These are phyloP conservation scores for Crypturellus tataupa DNA, from an alignment of 2,797 vertebrate genomes.

Conservation along the genomic window DNA sequence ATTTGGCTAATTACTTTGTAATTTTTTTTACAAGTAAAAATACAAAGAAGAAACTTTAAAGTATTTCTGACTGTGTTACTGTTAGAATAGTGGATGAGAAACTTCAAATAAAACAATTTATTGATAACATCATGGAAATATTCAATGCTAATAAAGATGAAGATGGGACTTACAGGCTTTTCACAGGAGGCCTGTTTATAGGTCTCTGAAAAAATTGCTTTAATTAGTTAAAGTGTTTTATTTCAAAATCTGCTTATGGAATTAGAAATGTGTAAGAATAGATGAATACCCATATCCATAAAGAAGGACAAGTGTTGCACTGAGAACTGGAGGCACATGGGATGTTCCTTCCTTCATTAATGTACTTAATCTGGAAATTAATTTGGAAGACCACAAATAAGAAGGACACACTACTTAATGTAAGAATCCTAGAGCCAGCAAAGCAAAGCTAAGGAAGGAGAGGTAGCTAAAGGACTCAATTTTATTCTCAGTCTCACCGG, in stretches of 20 bases:
- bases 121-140: conserved; percentile 1
- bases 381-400: not conserved
- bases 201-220: not conserved
- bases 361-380: not conserved
- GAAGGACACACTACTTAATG: not conserved
- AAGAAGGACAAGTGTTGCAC: not conserved
- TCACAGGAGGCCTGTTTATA: not conserved
- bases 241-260: conserved; percentile 11
- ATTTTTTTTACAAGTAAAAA: not conserved
- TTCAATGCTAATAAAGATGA: not conserved
- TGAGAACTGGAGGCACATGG: not conserved
- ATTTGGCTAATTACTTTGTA: conserved; percentile 37
- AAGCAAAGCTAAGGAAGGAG: not conserved
- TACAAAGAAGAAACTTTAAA: not conserved
- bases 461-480: not conserved
- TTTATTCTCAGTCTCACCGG: not conserved
- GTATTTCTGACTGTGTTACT: not conserved
- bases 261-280: conserved; percentile 2
- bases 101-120: conserved; percentile 23
- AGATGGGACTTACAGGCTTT: not conserved
- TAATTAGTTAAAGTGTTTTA: not conserved
- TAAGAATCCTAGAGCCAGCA: not conserved
- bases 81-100: conserved; percentile 11
- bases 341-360: not conserved
- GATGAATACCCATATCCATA: not conserved